Conservation (phyloP, 2,888 invertebrate genomes). For the Apeira syringaria region DNA sequence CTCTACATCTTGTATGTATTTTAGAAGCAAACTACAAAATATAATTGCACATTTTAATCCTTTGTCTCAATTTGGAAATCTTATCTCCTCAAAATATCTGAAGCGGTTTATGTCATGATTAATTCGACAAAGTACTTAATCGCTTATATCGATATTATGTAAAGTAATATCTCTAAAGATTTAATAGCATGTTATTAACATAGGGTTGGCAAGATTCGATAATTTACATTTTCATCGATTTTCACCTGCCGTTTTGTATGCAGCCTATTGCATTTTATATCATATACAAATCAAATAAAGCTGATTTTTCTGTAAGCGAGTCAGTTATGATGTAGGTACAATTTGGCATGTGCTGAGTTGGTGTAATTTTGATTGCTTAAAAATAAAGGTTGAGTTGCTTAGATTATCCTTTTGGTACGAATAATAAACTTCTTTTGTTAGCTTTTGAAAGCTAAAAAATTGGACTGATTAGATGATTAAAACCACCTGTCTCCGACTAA, state of each 20-base stretch:
- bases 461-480: too few species aligned
- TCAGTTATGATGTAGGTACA: not conserved
- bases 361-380: slow-evolving; percentile 7
- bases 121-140: not conserved
- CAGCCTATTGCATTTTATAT: slow-evolving; percentile 13
- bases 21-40: not conserved
- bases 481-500: slow-evolving; percentile 3
- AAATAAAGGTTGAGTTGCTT: not conserved
- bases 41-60: slow-evolving; percentile 12
- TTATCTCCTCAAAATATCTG: not conserved
- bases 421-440: not conserved
- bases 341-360: slow-evolving; percentile 31
- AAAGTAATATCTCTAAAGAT: not conserved
- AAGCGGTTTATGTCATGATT: not conserved
- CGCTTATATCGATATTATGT: not conserved
- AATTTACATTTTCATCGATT: slow-evolving; percentile 11
- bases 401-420: not conserved
- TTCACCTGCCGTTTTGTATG: slow-evolving; percentile 23
- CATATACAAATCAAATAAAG: slow-evolving; percentile 1
- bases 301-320: not conserved
- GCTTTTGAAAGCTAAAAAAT: too few species aligned
- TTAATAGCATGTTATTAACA: slow-evolving; percentile 14
- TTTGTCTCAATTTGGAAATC: not conserved
- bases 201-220: slow-evolving; percentile 17
- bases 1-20: slow-evolving; percentile 1